Percentiles rank a stretch among this genome's conserved stretches.
These are phyloP conservation scores for Mustela nigripes DNA, from an alignment of 2,113 vertebrate genomes.

Conservation along the genomic window DNA sequence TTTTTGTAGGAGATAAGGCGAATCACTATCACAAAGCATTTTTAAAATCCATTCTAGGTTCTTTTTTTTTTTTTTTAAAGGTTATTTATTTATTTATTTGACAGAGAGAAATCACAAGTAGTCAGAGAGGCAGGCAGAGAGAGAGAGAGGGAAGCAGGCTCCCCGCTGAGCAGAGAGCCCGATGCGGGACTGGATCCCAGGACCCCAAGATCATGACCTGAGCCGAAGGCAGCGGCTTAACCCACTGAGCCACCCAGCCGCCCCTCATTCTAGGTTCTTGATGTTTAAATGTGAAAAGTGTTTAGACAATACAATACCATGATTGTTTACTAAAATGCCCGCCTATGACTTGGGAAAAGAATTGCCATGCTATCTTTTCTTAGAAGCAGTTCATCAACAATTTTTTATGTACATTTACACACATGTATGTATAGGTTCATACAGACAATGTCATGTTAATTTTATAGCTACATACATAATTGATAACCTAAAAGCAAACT, in stretches of 20 bases:
- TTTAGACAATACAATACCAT: not conserved
- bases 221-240: no score
- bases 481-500: not conserved
- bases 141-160: no score
- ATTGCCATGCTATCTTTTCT: not conserved
- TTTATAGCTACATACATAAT: not conserved
- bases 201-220: no score
- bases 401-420: not conserved
- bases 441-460: not conserved
- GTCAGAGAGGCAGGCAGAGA: no score
- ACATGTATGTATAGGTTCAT: not conserved
- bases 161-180: no score
- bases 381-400: not conserved
- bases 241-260: no score
- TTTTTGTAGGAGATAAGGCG: slow-evolving; percentile 32
- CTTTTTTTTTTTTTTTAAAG: not conserved
- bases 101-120: no score
- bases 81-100: no score
- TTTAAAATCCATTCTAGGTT: slow-evolving; percentile 48
- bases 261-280: not conserved
- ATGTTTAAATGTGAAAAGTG: not conserved
- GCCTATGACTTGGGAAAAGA: not conserved
- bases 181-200: no score
- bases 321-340: not conserved
- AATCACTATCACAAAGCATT: slow-evolving; percentile 40